Evolutionary conservation across 2,113 vertebrate species (phyloP), one percentile per base, ranked within the genome.

Genomic region (Tychaedon coryphoeus): DNA sequence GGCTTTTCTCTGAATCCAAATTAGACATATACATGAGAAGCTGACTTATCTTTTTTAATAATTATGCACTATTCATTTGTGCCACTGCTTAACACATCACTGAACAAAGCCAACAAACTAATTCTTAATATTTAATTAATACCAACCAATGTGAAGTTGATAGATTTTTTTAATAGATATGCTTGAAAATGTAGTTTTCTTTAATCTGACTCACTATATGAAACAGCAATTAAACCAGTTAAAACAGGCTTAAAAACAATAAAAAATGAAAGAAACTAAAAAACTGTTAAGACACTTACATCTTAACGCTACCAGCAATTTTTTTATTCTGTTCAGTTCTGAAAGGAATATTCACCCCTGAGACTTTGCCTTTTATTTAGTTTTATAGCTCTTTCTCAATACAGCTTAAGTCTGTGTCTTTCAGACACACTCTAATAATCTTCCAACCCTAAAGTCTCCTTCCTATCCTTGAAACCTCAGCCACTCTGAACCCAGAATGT

Each of bases 141-240:
- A 71, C 75, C 58, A 76, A 64, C 56, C n/a, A n/a, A 57, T 1
- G 7, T 77, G 71, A 85, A 33, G 42, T 83, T 76, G 2, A 3
- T 45, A 56, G 40, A 12, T 57, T 81, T 70, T 95, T 86, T 73
- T 31, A 74, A 50, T 16, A 57, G 78, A 86, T 28, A 78, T 34
- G n/a, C 40, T 82, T 89, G 33, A 85, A 90, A 95, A 75, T 42
- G 14, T 38, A 91, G 75, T 78, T 85, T 83, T 88, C 61, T 86
- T 61, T 57, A 88, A 81, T 90, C n/a, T 82, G 79, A 81, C 38
- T 86, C 6, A 81, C 29, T 73, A 19, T 57, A 8, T 75, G 65
- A 77, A 90, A 95, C 95, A 92, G 40, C 58, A 95, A 83, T 88
- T 92, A 84, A 88, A 96, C 22, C 7, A 66, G 25, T 54, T 78